A percentile compares a stretch with the other conserved stretches of the same genome.
phyloP scores from a whole-genome alignment of 1,140 invertebrate species.

The Anadara kagoshimensis region DNA sequence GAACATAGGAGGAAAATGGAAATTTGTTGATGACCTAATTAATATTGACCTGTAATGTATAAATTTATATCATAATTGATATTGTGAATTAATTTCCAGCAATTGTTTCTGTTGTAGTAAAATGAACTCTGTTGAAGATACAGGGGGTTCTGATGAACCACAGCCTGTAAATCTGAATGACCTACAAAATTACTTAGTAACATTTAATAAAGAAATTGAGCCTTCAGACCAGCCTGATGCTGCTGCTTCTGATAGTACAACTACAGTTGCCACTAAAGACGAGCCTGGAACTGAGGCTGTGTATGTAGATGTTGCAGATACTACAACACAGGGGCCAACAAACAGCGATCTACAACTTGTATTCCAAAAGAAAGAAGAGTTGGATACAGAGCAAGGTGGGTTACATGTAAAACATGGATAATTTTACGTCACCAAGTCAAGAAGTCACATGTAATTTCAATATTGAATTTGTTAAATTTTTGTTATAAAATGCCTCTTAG shows the following conservation, averaged over 20 bases:
- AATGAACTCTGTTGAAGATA: too few relatives aligned
- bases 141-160: too few relatives aligned
- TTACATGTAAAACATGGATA: not conserved
- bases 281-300: constrained; percentile 13
- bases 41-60: too few relatives aligned
- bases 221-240: constrained; percentile 40
- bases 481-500: too few relatives aligned
- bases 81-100: too few relatives aligned
- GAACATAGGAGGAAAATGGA: too few relatives aligned
- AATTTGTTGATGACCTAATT: too few relatives aligned
- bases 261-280: not conserved
- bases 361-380: not conserved
- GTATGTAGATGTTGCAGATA: constrained; percentile 26
- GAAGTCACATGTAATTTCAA: too few relatives aligned
- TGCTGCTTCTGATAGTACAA: constrained; percentile 18
- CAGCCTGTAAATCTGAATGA: constrained; percentile 78
- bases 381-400: not conserved
- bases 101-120: too few relatives aligned
- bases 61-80: too few relatives aligned
- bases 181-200: constrained; percentile 88
- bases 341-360: not conserved
- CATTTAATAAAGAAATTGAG: constrained; percentile 88
- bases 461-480: too few relatives aligned
- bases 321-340: not conserved
- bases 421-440: not conserved